These are phyloP conservation scores for Scarus forsteni DNA, from an alignment of 2,797 vertebrate genomes.

Conservation along the genomic window DNA sequence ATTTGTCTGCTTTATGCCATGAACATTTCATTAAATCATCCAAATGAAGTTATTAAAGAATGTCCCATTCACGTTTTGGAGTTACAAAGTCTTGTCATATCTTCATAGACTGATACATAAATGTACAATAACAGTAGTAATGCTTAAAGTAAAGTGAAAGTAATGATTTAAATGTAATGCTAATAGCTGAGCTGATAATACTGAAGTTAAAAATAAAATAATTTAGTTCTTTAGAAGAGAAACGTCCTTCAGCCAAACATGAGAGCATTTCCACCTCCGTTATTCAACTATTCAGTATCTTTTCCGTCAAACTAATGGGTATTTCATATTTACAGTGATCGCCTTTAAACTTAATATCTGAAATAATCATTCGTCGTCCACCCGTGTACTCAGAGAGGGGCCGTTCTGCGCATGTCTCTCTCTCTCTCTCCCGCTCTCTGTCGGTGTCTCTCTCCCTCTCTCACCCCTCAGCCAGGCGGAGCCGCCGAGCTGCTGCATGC, in stretches of 20 bases:
- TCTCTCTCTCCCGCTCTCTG: slow-evolving; percentile 8
- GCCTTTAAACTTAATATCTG: neutral
- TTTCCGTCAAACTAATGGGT: too few relatives aligned
- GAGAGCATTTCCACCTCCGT: neutral
- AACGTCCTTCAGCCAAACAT: neutral
- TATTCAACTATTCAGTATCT: neutral
- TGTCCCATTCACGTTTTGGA: too few relatives aligned
- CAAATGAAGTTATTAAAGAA: too few relatives aligned
- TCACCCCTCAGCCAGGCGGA: slow-evolving; percentile 44
- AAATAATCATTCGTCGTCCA: neutral
- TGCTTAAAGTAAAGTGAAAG: too few relatives aligned
- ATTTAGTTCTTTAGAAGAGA: neutral
- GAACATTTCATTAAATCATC: too few relatives aligned
- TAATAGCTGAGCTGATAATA: too few relatives aligned
- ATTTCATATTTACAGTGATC: neutral
- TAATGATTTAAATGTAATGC: too few relatives aligned
- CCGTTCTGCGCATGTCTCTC: slow-evolving; percentile 55
- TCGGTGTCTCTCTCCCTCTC: slow-evolving; percentile 22
- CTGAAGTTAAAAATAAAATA: too few relatives aligned
- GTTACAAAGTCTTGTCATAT: too few relatives aligned
- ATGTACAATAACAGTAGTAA: too few relatives aligned
- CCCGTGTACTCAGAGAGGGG: neutral
- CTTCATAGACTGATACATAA: too few relatives aligned
- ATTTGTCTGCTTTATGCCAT: too few relatives aligned
- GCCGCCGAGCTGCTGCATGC: slow-evolving; percentile 69